Percentiles rank a stretch among this genome's conserved stretches.
These are phyloP conservation scores for Sphyrna mokarran DNA, from an alignment of 2,113 vertebrate species.

Conservation along the genomic window DNA sequence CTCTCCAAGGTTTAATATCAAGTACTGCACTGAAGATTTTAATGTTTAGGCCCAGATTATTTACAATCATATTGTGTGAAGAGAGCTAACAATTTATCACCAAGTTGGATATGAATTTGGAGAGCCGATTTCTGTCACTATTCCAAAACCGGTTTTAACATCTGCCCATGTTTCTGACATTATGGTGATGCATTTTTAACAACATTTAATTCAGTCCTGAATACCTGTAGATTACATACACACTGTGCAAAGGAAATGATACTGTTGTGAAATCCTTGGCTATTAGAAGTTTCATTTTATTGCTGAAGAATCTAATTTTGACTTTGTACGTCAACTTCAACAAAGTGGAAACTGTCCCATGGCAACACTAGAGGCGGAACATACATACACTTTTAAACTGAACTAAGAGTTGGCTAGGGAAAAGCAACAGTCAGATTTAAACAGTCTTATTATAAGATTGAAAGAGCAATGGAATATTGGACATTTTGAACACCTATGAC, in stretches of 20 bases:
- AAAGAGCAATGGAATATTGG: too few species aligned
- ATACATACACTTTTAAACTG: background rate
- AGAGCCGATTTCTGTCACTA: background rate
- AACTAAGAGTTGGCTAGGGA: background rate
- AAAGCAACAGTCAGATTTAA: background rate
- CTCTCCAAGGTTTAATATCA: too few species aligned
- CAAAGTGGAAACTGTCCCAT: background rate
- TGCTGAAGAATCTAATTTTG: background rate
- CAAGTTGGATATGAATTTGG: background rate
- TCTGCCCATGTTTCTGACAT: background rate
- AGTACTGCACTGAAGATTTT: background rate
- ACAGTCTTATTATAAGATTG: background rate
- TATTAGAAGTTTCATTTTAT: background rate
- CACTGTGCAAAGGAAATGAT: background rate
- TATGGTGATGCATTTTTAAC: background rate
- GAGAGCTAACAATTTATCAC: background rate
- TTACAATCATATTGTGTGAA: background rate
- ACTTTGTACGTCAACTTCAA: background rate
- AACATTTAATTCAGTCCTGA: background rate
- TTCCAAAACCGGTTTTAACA: background rate
- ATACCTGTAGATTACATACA: background rate
- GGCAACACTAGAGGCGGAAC: background rate
- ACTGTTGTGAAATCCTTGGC: background rate
- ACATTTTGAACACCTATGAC: too few species aligned
- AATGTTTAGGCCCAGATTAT: background rate